Base-by-base conservation (phyloP, 2,888 invertebrate species). In the Tetranychus truncatus region DNA sequence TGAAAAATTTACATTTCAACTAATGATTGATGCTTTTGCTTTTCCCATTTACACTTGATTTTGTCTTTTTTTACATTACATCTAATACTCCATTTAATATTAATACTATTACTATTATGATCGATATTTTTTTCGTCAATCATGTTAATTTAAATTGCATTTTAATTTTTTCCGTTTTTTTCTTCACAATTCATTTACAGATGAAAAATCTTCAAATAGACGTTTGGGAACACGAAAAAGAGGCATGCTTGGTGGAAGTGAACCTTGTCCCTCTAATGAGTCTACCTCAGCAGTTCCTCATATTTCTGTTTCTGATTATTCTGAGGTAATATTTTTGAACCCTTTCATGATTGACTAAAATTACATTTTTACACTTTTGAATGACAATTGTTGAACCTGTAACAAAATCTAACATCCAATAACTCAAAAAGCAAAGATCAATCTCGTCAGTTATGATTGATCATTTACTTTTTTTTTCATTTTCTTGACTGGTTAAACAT, bases 281-380 rank as follows among this genome's bases (percentile, higher is more conserved):
- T 73, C n/a, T 24, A 66, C 46, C 9, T 34, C 73, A 67, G 45
- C 74, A 71, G 74, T 78, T 11, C 78, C 78, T 66, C 78, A 78
- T 24, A 78, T 78, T 72, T 77, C 77, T 44, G 77, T 78, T 45
- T 78, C 78, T 67, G 78, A 78, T 73, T 78, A 77, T 74, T 71
- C 76, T 9, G 77, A 78, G 76, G 78, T 78, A 77, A 18, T 20
- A 69, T 73, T 4, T 44, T 34, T 34, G 34, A 20, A 20, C 66
- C 20, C 34, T 34, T 34, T 34, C 34, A 34, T 34, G 34, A 34
- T 34, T 34, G 34, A 34, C 34, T 34, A 34, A 34, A 34, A 34
- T 34, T 34, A 34, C 34, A 34, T 34, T 34, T 34, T 3, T 34
- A 34, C 34, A 34, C 34, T 34, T 24, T 20, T 5, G 20, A 21